Conservation (phyloP, 2,113 vertebrate species). For the Carassius carassius region DNA sequence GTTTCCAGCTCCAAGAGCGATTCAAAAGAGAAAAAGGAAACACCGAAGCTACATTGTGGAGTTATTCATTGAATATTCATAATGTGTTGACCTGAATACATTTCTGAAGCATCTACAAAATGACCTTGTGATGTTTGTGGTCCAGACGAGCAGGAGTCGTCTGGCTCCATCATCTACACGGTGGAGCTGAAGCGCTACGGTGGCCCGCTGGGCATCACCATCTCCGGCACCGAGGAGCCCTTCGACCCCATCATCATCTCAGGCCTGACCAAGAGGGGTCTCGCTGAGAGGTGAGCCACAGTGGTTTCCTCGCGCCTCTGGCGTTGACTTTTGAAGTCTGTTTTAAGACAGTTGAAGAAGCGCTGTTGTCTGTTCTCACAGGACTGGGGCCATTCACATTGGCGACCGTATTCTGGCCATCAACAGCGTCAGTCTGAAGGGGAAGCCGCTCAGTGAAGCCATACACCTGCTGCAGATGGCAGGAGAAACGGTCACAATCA, state of each 20-base stretch:
- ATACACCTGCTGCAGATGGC: slow-evolving; percentile 97
- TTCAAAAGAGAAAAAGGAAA: not conserved
- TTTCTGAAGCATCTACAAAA: not conserved
- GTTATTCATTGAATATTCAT: not conserved
- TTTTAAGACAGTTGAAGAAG: too few relatives aligned
- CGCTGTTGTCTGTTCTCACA: slow-evolving; percentile 59
- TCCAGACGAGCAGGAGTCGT: slow-evolving; percentile 92
- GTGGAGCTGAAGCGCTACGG: slow-evolving; percentile 94
- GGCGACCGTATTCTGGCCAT: slow-evolving; percentile 95
- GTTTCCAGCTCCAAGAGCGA: not conserved
- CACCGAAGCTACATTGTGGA: not conserved
- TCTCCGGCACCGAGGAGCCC: slow-evolving; percentile 95
- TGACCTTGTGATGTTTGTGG: too few relatives aligned
- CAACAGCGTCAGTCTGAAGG: slow-evolving; percentile 94
- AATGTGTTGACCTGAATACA: slow-evolving; percentile 4
- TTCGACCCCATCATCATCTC: slow-evolving; percentile 97
- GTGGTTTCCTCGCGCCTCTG: not conserved
- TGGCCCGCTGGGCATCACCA: slow-evolving; percentile 95
- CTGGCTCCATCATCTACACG: slow-evolving; percentile 93
- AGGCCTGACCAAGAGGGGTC: slow-evolving; percentile 89
- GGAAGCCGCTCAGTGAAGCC: slow-evolving; percentile 93
- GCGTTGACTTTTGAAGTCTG: not conserved
- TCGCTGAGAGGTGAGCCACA: slow-evolving; percentile 87
- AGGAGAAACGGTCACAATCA: slow-evolving; percentile 92
- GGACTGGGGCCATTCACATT: slow-evolving; percentile 92